Conservation (phyloP, 1,140 invertebrate genomes). For the Eufriesea mexicana region DNA sequence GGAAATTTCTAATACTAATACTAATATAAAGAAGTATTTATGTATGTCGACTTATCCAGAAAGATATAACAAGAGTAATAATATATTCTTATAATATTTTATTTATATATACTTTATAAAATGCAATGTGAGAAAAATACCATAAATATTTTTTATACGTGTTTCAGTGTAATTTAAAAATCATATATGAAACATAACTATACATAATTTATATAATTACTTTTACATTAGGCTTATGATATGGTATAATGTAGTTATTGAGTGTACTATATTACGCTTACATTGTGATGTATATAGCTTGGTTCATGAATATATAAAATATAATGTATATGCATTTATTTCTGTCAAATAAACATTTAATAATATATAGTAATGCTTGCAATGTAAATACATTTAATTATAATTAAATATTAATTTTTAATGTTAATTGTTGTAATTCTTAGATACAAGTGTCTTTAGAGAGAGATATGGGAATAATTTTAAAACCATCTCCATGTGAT, state of each 20-base stretch:
- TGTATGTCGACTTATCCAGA: background rate
- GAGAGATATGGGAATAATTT: constrained; percentile 33
- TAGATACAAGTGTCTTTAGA: background rate
- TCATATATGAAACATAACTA: background rate
- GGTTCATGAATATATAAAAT: background rate
- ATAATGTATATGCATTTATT: constrained; percentile 20
- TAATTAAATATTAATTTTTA: background rate
- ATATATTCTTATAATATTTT: background rate
- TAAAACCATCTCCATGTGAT: constrained; percentile 21
- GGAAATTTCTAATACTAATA: background rate
- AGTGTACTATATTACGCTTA: background rate
- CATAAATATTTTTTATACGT: background rate
- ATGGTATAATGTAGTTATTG: background rate
- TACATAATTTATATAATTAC: background rate
- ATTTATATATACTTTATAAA: constrained; percentile 7
- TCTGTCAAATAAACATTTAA: constrained; percentile 13
- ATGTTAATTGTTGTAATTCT: background rate
- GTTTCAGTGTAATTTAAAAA: background rate
- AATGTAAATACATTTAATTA: background rate
- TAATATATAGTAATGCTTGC: background rate
- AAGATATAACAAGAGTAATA: background rate
- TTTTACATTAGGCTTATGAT: background rate
- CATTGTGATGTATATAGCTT: background rate
- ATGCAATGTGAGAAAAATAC: background rate
- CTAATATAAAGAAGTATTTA: background rate